A percentile compares a stretch with the other conserved stretches of the same genome.
Evolutionary conservation across 2,113 vertebrate genomes (phyloP).

Genomic region (Hyla sarda): DNA sequence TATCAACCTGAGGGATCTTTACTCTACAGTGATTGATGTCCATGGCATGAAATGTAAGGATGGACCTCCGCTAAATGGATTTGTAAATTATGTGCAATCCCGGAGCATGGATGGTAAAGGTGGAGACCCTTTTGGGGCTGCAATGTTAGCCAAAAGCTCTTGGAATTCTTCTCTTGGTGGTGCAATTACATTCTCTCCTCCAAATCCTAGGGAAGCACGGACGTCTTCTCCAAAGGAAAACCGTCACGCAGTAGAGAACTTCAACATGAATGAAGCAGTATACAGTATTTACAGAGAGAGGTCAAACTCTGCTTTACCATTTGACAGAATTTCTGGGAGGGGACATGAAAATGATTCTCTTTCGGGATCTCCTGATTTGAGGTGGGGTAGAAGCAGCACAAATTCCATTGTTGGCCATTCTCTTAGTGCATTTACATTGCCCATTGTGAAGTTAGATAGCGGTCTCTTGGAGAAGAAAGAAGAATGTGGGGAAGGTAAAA

Average conservation of each 20-base stretch:
- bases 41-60: slow-evolving; percentile 91
- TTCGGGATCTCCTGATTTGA: slow-evolving; percentile 67
- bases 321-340: slow-evolving; percentile 50
- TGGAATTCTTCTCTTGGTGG: slow-evolving; percentile 79
- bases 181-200: slow-evolving; percentile 67
- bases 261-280: slow-evolving; percentile 84
- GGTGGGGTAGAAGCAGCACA: slow-evolving; percentile 72
- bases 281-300: slow-evolving; percentile 90
- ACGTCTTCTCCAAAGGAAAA: slow-evolving; percentile 68
- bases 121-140: slow-evolving; percentile 72
- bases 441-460: slow-evolving; percentile 83
- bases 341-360: slow-evolving; percentile 59
- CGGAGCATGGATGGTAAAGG: slow-evolving; percentile 77
- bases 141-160: slow-evolving; percentile 78
- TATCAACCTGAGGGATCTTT: slow-evolving; percentile 95
- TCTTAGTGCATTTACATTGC: slow-evolving; percentile 85
- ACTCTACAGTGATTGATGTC: slow-evolving; percentile 96
- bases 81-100: slow-evolving; percentile 85
- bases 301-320: slow-evolving; percentile 61
- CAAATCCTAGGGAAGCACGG: slow-evolving; percentile 66
- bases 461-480: slow-evolving; percentile 70
- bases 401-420: slow-evolving; percentile 88
- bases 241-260: slow-evolving; percentile 73
- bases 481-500: slow-evolving; percentile 60
- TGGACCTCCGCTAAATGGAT: slow-evolving; percentile 83